A percentile compares a stretch with the other conserved stretches of the same genome.
Conservation (phyloP, 2,888 invertebrate genomes). For the Macropis europaea region DNA sequence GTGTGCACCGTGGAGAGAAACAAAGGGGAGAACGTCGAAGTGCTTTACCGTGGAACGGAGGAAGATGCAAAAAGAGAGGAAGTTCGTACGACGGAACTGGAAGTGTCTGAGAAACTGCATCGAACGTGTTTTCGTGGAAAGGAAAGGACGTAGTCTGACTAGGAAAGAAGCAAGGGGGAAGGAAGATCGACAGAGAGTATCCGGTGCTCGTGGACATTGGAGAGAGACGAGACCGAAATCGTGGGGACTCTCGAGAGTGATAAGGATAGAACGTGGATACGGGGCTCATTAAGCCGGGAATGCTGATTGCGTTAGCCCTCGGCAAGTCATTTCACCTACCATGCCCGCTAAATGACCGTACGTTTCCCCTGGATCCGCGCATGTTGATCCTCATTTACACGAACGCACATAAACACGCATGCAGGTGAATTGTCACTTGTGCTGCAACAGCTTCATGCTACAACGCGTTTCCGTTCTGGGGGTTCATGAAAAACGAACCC, state of each 20-base stretch:
- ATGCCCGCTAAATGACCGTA: slow-evolving; percentile 68
- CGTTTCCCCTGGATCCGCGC: slow-evolving; percentile 59
- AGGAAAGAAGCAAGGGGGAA: background rate
- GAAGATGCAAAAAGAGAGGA: background rate
- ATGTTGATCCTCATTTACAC: slow-evolving; percentile 14
- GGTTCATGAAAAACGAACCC: slow-evolving; percentile 46
- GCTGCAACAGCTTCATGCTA: slow-evolving; percentile 33
- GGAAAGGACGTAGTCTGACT: background rate
- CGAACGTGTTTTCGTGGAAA: background rate
- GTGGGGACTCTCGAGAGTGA: slow-evolving; percentile 42
- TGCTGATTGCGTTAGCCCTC: slow-evolving; percentile 76
- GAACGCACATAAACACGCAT: slow-evolving; percentile 11
- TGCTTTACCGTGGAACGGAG: no score
- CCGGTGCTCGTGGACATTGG: slow-evolving; percentile 9
- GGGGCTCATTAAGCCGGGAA: slow-evolving; percentile 77
- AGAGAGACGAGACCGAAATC: slow-evolving; percentile 43
- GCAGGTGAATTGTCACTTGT: slow-evolving; percentile 2
- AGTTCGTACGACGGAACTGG: slow-evolving; percentile 3
- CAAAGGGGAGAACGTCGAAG: no score
- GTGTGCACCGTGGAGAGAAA: background rate
- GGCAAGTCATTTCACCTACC: slow-evolving; percentile 65
- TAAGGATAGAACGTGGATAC: slow-evolving; percentile 61
- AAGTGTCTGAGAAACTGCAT: background rate
- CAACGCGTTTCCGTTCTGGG: background rate
- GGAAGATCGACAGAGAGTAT: slow-evolving; percentile 7